phyloP scores from a whole-genome alignment of 2,113 vertebrate species.

The Urocolius indicus region DNA sequence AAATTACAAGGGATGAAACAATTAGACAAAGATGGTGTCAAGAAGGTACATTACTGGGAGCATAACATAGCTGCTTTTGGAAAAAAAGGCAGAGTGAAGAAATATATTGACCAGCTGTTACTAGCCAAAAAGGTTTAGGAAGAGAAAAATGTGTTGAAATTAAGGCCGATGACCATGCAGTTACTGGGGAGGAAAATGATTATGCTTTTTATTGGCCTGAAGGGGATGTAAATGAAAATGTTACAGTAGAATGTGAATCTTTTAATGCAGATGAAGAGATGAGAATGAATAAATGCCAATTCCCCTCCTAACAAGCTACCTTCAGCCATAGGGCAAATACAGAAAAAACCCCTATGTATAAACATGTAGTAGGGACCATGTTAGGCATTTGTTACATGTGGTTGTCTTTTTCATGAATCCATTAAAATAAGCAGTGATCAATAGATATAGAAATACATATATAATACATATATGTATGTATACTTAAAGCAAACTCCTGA shows the following conservation, averaged over 20 bases:
- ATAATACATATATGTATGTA: background rate
- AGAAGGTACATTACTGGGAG: background rate
- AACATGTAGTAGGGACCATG: background rate
- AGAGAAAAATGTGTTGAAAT: constrained; percentile 42
- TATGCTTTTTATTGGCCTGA: constrained; percentile 65
- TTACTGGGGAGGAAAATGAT: constrained; percentile 54
- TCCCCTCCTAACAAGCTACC: background rate
- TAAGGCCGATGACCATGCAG: constrained; percentile 56
- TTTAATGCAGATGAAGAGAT: constrained; percentile 41
- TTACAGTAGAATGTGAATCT: constrained; percentile 42
- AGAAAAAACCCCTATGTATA: background rate
- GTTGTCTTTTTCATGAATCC: background rate
- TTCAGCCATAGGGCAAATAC: background rate
- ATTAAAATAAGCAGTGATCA: background rate
- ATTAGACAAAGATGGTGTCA: constrained; percentile 15
- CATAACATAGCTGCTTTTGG: background rate
- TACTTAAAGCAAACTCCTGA: background rate
- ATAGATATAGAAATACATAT: background rate
- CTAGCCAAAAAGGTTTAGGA: constrained; percentile 21
- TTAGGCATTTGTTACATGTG: background rate
- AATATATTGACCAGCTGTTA: constrained; percentile 57
- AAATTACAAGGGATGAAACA: constrained; percentile 7
- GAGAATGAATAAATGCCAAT: constrained; percentile 23
- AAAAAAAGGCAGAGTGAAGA: constrained; percentile 20
- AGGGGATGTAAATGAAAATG: constrained; percentile 64